Conservation (phyloP, 2,888 invertebrate species). For the Archaeoteleia sp. region DNA sequence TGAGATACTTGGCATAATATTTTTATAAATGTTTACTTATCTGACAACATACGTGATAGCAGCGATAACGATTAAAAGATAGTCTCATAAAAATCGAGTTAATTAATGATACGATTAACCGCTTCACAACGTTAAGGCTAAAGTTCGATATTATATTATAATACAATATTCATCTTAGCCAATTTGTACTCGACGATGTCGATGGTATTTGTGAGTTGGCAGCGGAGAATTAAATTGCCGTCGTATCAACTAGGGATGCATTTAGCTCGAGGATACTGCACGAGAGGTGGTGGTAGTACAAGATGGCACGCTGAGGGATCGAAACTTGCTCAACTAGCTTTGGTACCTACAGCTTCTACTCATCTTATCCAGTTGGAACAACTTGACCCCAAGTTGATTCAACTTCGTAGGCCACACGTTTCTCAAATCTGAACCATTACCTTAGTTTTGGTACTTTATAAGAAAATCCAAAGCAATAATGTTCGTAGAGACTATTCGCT, state of each 20-base stretch:
- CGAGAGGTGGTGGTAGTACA: slow-evolving; percentile 63
- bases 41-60: too few species aligned
- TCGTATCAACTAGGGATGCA: slow-evolving; percentile 56
- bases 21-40: too few species aligned
- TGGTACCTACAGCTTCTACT: slow-evolving; percentile 63
- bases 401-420: slow-evolving; percentile 68
- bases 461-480: slow-evolving; percentile 42
- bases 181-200: slow-evolving; percentile 44
- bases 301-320: slow-evolving; percentile 70
- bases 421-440: slow-evolving; percentile 64
- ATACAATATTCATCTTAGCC: slow-evolving; percentile 51
- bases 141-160: slow-evolving; percentile 42
- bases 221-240: slow-evolving; percentile 52
- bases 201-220: slow-evolving; percentile 50
- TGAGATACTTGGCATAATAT: too few species aligned
- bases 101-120: slow-evolving; percentile 20
- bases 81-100: slow-evolving; percentile 11
- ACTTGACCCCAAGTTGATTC: slow-evolving; percentile 64
- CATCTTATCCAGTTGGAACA: slow-evolving; percentile 69
- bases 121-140: slow-evolving; percentile 12
- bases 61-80: too few species aligned
- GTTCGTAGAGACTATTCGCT: slow-evolving; percentile 17
- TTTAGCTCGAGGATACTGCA: slow-evolving; percentile 63
- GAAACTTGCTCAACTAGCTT: slow-evolving; percentile 73
- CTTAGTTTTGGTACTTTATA: slow-evolving; percentile 35